Percentiles rank a stretch among this genome's conserved stretches.
Evolutionary conservation across 1,140 invertebrate genomes (phyloP).

Genomic region (Ridgeia piscesae): DNA sequence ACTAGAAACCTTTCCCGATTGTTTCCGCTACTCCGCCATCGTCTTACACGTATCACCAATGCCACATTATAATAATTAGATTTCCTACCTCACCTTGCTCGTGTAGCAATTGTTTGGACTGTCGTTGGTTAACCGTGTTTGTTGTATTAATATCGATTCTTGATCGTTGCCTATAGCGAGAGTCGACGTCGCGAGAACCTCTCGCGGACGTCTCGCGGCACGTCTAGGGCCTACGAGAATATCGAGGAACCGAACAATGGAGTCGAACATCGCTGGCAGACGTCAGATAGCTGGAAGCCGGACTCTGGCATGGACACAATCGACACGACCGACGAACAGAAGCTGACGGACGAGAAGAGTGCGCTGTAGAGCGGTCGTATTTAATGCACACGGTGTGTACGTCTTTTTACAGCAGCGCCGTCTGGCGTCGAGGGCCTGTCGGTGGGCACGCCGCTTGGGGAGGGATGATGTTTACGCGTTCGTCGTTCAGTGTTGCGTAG

Average conservation of each 20-base stretch:
- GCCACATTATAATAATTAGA: too few relatives aligned
- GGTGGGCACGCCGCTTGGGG: background rate
- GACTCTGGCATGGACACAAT: background rate
- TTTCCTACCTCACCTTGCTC: background rate
- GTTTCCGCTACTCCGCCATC: too few relatives aligned
- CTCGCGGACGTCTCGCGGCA: background rate
- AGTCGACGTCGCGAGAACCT: background rate
- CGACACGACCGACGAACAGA: background rate
- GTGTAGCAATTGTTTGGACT: background rate
- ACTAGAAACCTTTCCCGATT: too few relatives aligned
- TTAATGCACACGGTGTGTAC: background rate
- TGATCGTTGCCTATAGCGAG: background rate
- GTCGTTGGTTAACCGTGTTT: background rate
- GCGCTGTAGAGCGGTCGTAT: background rate
- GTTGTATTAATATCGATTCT: background rate
- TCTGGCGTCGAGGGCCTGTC: background rate
- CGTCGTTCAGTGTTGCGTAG: background rate
- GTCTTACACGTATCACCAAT: too few relatives aligned
- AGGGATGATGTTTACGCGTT: background rate
- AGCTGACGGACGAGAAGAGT: background rate
- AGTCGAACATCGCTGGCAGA: background rate
- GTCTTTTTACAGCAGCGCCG: background rate
- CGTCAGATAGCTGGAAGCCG: background rate
- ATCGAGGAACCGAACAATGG: background rate
- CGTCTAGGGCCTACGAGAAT: background rate